A percentile compares a stretch with the other conserved stretches of the same genome.
These are phyloP conservation scores for Chrysopilus asiliformis DNA, from an alignment of 2,888 invertebrate species.

Conservation along the genomic window DNA sequence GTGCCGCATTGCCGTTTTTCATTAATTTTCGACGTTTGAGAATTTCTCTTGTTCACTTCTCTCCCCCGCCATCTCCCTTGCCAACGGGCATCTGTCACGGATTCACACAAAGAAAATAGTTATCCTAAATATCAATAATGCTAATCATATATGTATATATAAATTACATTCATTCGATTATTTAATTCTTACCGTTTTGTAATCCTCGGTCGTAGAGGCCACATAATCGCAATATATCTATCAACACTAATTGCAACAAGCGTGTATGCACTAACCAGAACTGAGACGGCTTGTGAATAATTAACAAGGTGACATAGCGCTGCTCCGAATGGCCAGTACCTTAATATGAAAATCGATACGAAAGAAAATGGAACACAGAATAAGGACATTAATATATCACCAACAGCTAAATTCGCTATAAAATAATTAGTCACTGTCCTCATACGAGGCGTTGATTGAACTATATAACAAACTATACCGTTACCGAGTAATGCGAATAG, in stretches of 20 bases:
- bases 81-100: not conserved
- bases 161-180: too few species aligned
- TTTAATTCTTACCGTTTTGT: slow-evolving; percentile 45
- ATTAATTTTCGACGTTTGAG: too few species aligned
- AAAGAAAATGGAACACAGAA: slow-evolving; percentile 88
- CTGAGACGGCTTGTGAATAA: slow-evolving; percentile 69
- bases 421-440: slow-evolving; percentile 86
- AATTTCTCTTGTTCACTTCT: too few species aligned
- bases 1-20: too few species aligned
- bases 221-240: slow-evolving; percentile 80
- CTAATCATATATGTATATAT: too few species aligned
- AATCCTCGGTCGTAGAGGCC: slow-evolving; percentile 69
- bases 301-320: slow-evolving; percentile 71
- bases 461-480: slow-evolving; percentile 74
- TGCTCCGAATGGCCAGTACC: slow-evolving; percentile 80
- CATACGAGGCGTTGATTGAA: slow-evolving; percentile 71
- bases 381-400: slow-evolving; percentile 79
- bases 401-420: slow-evolving; percentile 76
- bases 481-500: slow-evolving; percentile 59
- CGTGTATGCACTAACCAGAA: slow-evolving; percentile 78
- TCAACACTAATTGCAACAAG: slow-evolving; percentile 83
- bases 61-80: too few species aligned
- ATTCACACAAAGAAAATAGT: too few species aligned
- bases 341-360: slow-evolving; percentile 61
- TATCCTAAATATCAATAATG: too few species aligned